Percentiles rank a stretch among this genome's conserved stretches.
Evolutionary conservation across 2,888 invertebrate species (phyloP).

Genomic region (Drosophila koepferae): DNA sequence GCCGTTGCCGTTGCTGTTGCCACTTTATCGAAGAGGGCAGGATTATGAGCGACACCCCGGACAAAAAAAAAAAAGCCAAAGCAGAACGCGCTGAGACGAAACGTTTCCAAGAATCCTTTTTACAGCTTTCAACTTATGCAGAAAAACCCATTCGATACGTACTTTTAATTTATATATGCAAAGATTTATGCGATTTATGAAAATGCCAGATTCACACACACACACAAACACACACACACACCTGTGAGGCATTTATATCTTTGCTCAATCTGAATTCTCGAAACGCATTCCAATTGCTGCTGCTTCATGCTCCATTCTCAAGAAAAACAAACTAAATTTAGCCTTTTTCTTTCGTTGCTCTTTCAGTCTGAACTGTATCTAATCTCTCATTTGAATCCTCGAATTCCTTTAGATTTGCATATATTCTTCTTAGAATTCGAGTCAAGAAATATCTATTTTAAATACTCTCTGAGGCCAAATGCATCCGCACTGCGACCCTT

Average conservation of each 20-base stretch:
- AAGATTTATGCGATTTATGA: slow-evolving; percentile 54
- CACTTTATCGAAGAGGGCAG: slow-evolving; percentile 31
- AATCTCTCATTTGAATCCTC: slow-evolving; percentile 1
- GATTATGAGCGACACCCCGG: slow-evolving; percentile 38
- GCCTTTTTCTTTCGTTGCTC: neutral
- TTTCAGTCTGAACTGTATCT: neutral
- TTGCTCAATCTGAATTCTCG: slow-evolving; percentile 14
- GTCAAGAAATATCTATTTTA: neutral
- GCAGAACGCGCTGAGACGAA: slow-evolving; percentile 10
- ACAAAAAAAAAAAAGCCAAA: neutral
- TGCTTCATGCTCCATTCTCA: neutral
- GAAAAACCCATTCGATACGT: slow-evolving; percentile 47
- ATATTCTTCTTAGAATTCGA: slow-evolving; percentile 2
- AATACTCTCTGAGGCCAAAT: neutral
- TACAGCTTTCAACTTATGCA: slow-evolving; percentile 44
- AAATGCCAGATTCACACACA: slow-evolving; percentile 15
- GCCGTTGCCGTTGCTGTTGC: slow-evolving; percentile 50
- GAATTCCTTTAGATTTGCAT: slow-evolving; percentile 4
- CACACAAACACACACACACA: slow-evolving; percentile 2
- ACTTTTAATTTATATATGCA: slow-evolving; percentile 30
- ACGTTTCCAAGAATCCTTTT: slow-evolving; percentile 48
- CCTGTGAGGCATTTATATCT: slow-evolving; percentile 22
- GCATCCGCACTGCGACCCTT: neutral
- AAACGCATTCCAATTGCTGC: slow-evolving; percentile 9
- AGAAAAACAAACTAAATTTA: slow-evolving; percentile 12